Conservation (phyloP, 2,113 vertebrate species). For the Amphilophus citrinellus region DNA sequence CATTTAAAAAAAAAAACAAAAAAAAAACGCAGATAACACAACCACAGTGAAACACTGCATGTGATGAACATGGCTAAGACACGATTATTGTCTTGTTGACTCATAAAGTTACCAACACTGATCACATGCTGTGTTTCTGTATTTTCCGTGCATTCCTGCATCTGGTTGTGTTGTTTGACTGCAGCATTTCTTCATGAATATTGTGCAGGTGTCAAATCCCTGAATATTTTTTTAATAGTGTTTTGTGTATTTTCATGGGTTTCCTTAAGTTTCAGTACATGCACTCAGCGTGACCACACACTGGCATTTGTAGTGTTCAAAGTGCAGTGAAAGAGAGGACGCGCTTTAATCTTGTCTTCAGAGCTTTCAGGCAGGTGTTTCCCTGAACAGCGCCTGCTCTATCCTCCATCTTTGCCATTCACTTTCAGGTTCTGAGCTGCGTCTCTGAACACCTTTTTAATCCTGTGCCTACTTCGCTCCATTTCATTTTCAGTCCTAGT, state of each 20-base stretch:
- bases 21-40: neutral
- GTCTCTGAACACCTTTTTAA: neutral
- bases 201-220: neutral
- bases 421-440: neutral
- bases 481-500: neutral
- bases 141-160: neutral
- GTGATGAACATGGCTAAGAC: neutral
- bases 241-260: neutral
- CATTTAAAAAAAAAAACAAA: neutral
- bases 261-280: neutral
- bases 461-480: neutral
- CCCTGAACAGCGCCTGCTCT: constrained; percentile 45
- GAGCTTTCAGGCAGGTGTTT: constrained; percentile 77
- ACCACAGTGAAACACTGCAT: neutral
- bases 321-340: constrained; percentile 67
- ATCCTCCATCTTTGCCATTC: constrained; percentile 10
- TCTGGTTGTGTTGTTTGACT: neutral
- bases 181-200: neutral
- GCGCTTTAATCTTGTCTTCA: constrained; percentile 82
- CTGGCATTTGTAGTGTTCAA: constrained; percentile 55
- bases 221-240: neutral
- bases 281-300: neutral
- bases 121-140: neutral
- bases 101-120: neutral
- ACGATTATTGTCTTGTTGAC: neutral